Evolutionary conservation across 2,888 invertebrate species (phyloP).

Genomic region (Archaeoteleia sp.): DNA sequence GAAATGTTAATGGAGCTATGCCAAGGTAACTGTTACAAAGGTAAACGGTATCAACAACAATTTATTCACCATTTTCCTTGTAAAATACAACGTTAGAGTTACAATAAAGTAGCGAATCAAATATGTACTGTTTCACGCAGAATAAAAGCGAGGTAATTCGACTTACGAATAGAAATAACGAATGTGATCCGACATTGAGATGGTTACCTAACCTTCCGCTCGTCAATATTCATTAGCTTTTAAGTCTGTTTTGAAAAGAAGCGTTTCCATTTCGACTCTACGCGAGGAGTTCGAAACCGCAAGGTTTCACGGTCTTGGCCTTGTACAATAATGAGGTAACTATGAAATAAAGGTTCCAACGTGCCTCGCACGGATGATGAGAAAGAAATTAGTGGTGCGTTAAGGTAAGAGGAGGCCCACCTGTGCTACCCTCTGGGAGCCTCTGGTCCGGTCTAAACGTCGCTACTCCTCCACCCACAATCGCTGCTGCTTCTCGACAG

Average conservation of each 20-base stretch:
- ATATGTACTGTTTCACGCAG: too few relatives aligned
- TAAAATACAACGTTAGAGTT: too few relatives aligned
- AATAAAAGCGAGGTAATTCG: too few relatives aligned
- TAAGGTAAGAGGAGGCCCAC: conserved; percentile 65
- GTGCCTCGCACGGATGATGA: conserved; percentile 61
- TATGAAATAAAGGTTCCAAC: conserved; percentile 56
- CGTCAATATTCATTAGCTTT: neutral
- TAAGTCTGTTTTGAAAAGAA: neutral
- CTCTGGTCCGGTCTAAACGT: conserved; percentile 31
- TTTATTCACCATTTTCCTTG: too few relatives aligned
- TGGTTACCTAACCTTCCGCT: too few relatives aligned
- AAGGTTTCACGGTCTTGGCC: conserved; percentile 25
- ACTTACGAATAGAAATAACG: too few relatives aligned
- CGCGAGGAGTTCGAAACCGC: conserved; percentile 20
- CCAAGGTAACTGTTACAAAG: too few relatives aligned
- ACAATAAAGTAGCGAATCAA: too few relatives aligned
- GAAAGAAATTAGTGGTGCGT: conserved; percentile 70
- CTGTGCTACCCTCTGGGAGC: conserved; percentile 59
- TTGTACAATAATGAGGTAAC: conserved; percentile 57
- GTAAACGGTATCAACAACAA: too few relatives aligned
- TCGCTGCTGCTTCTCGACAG: conserved; percentile 46
- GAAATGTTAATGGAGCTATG: too few relatives aligned
- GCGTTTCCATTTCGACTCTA: conserved; percentile 3
- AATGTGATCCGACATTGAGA: too few relatives aligned
- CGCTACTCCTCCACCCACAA: conserved; percentile 58